Evolutionary conservation across 2,888 invertebrate genomes (phyloP).

Genomic region (Lepidocyrtinus sp.): DNA sequence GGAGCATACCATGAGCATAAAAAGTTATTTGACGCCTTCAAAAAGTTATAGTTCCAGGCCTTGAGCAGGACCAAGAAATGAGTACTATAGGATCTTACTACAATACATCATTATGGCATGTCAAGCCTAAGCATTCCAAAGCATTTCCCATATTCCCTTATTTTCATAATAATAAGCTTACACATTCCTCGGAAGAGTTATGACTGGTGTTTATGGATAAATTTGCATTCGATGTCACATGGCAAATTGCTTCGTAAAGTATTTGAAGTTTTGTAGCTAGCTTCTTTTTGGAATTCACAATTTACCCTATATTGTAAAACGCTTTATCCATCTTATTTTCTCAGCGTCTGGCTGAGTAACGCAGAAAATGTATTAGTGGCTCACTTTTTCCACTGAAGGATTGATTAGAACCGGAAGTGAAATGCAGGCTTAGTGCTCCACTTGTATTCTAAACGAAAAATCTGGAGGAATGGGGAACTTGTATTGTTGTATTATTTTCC

Average conservation of each 20-base stretch:
- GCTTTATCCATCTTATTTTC: neutral
- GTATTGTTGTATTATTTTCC: slow-evolving; percentile 3
- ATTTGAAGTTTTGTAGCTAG: neutral
- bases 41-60: slow-evolving; percentile 24
- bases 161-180: too few species aligned
- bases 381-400: slow-evolving; percentile 31
- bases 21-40: slow-evolving; percentile 25
- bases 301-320: neutral
- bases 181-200: neutral
- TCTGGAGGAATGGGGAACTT: neutral
- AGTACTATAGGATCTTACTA: too few species aligned
- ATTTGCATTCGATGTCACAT: neutral
- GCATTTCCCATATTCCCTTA: too few species aligned
- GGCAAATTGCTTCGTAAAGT: neutral
- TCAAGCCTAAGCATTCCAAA: too few species aligned
- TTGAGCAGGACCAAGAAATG: slow-evolving; percentile 36
- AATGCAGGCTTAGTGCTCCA: slow-evolving; percentile 58
- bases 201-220: neutral
- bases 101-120: too few species aligned
- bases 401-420: slow-evolving; percentile 70
- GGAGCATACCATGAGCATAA: neutral
- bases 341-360: neutral
- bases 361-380: neutral
- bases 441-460: slow-evolving; percentile 30
- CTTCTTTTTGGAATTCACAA: neutral